A percentile compares a stretch with the other conserved stretches of the same genome.
These are phyloP conservation scores for Takifugu rubripes DNA, from an alignment of 2,797 vertebrate species.

Conservation along the genomic window DNA sequence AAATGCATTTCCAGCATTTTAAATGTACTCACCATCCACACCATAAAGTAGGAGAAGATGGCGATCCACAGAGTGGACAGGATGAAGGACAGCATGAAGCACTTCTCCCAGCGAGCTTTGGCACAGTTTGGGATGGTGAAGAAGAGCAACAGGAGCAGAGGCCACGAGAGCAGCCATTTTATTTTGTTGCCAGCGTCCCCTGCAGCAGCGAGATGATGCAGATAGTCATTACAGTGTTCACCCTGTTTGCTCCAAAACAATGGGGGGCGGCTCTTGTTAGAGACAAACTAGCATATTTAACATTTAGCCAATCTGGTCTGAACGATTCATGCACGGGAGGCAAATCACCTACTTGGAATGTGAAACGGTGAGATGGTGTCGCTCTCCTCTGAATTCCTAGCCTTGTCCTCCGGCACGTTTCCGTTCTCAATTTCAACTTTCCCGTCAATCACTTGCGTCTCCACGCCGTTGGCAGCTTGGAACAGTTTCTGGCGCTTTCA, in stretches of 20 bases:
- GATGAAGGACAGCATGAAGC: constrained; percentile 92
- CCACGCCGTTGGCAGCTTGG: constrained; percentile 84
- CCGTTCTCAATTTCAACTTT: constrained; percentile 91
- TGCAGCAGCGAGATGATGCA: constrained; percentile 40
- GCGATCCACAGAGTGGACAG: constrained; percentile 95
- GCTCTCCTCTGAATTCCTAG: constrained; percentile 76
- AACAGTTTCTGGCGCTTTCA: constrained; percentile 89
- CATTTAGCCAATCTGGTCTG: neutral
- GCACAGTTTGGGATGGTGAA: constrained; percentile 90
- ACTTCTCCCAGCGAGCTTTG: constrained; percentile 91
- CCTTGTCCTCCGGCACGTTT: constrained; percentile 85
- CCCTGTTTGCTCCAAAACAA: too few relatives aligned
- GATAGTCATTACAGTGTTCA: too few relatives aligned
- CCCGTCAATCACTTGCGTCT: constrained; percentile 84
- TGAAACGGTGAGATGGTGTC: constrained; percentile 86
- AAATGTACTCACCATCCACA: constrained; percentile 91
- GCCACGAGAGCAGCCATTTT: constrained; percentile 94
- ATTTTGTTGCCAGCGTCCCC: constrained; percentile 77
- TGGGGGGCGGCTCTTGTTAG: neutral
- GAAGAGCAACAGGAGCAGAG: constrained; percentile 85
- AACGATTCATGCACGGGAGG: neutral
- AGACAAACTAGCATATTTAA: neutral
- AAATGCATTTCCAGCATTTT: too few relatives aligned
- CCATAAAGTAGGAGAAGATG: constrained; percentile 96
- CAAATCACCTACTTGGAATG: constrained; percentile 77